Conservation (phyloP, 1,140 invertebrate genomes). For the Drosophila navojoa region DNA sequence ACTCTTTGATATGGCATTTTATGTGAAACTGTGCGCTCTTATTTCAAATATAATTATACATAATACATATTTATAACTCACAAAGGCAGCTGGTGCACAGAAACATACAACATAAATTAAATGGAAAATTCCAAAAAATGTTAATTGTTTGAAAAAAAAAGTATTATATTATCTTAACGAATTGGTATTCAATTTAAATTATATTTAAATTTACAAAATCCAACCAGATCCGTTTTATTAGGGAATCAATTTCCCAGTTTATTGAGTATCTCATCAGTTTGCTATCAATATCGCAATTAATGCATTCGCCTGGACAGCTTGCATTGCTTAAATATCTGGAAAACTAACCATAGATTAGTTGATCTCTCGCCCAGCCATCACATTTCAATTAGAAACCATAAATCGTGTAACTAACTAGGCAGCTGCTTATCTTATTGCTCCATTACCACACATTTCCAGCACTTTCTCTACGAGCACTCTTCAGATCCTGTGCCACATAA, state of each 20-base stretch:
- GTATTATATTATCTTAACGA: too few species aligned
- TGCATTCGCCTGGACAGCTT: not conserved
- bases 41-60: too few species aligned
- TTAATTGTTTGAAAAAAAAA: too few species aligned
- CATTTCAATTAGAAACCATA: conserved; percentile 41
- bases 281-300: conserved; percentile 10
- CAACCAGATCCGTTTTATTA: too few species aligned
- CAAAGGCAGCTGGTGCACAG: conserved; percentile 5
- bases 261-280: not conserved
- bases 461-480: conserved; percentile 4
- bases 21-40: not conserved
- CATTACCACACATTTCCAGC: conserved; percentile 28
- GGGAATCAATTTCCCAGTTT: not conserved
- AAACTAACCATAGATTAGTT: conserved; percentile 11
- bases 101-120: too few species aligned
- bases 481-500: conserved; percentile 17
- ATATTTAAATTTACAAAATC: too few species aligned
- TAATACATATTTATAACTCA: too few species aligned
- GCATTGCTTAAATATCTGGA: not conserved
- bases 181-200: too few species aligned
- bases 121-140: too few species aligned
- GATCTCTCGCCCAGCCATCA: conserved; percentile 27
- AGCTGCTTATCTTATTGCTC: conserved; percentile 43
- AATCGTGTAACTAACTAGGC: conserved; percentile 33
- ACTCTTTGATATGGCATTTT: conserved; percentile 14